phyloP scores from a whole-genome alignment of 2,113 vertebrate species.

The Oryzias melastigma region DNA sequence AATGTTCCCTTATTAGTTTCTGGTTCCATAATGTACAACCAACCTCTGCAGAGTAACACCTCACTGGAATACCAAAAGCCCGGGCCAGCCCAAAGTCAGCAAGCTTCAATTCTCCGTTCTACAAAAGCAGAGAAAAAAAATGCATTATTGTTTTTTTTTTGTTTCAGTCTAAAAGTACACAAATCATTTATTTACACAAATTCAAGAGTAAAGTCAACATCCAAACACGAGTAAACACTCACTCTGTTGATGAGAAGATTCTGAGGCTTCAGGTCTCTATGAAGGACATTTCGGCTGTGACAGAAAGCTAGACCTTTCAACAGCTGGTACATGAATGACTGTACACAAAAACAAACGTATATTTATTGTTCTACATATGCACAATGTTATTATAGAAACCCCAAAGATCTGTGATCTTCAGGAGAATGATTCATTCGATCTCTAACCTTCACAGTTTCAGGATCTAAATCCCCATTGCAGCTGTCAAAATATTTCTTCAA shows the following conservation, averaged over 20 bases:
- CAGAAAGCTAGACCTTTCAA: constrained; percentile 96
- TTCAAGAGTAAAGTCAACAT: too few relatives aligned
- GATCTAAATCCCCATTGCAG: constrained; percentile 94
- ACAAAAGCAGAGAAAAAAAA: constrained; percentile 13
- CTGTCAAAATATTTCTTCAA: constrained; percentile 98
- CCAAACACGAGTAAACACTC: too few relatives aligned
- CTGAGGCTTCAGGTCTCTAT: constrained; percentile 95
- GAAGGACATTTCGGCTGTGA: constrained; percentile 95
- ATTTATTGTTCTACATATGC: neutral
- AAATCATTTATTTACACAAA: too few relatives aligned
- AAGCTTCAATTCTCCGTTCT: constrained; percentile 96
- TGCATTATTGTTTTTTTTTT: neutral
- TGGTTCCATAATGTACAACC: constrained; percentile 23
- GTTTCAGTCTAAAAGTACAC: too few relatives aligned
- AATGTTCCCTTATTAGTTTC: neutral
- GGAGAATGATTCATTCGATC: neutral
- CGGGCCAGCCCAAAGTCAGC: constrained; percentile 94
- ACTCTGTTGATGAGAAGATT: constrained; percentile 97
- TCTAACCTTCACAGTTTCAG: constrained; percentile 93
- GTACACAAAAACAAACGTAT: constrained; percentile 6
- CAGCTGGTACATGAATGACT: constrained; percentile 98
- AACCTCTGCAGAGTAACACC: constrained; percentile 96
- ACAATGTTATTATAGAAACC: too few relatives aligned
- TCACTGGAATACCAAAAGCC: constrained; percentile 94
- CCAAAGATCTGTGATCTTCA: neutral